Percentiles rank a stretch among this genome's conserved stretches.
phyloP scores from a whole-genome alignment of 2,797 vertebrate genomes.

The Octomys mimax region DNA sequence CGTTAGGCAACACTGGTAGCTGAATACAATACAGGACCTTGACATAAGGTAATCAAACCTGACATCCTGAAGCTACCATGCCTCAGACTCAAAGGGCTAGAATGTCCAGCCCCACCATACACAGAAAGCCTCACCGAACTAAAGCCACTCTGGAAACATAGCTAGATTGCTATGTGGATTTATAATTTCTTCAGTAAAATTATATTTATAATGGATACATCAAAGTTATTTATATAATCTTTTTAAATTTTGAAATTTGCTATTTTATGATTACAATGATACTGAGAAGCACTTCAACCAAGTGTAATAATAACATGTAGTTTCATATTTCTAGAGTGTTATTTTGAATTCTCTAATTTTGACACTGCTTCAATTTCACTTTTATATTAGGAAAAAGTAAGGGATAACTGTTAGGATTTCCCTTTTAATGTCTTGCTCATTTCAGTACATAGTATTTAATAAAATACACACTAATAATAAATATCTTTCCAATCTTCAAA shows the following conservation, averaged over 20 bases:
- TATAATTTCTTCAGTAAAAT: background rate
- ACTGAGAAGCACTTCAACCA: background rate
- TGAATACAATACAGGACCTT: background rate
- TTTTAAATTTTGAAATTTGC: constrained; percentile 19
- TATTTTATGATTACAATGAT: background rate
- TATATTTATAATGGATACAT: background rate
- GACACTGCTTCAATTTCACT: constrained; percentile 21
- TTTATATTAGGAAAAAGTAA: background rate
- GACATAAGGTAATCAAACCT: background rate
- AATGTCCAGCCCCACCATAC: background rate
- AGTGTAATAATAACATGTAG: background rate
- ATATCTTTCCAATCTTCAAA: constrained; percentile 6
- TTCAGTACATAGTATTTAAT: constrained; percentile 11
- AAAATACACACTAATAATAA: background rate
- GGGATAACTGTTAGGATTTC: background rate
- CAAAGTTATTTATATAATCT: constrained; percentile 31
- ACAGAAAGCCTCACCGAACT: background rate
- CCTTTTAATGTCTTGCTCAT: background rate
- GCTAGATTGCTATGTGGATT: background rate
- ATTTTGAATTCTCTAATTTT: background rate
- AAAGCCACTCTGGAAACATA: constrained; percentile 25
- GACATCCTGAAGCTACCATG: background rate
- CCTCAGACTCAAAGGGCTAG: background rate
- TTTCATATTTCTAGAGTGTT: constrained; percentile 1
- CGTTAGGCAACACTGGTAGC: background rate